Evolutionary conservation across 2,888 invertebrate species (phyloP), one percentile per base, ranked within the genome.

Genomic region (Heliconius charithonia): DNA sequence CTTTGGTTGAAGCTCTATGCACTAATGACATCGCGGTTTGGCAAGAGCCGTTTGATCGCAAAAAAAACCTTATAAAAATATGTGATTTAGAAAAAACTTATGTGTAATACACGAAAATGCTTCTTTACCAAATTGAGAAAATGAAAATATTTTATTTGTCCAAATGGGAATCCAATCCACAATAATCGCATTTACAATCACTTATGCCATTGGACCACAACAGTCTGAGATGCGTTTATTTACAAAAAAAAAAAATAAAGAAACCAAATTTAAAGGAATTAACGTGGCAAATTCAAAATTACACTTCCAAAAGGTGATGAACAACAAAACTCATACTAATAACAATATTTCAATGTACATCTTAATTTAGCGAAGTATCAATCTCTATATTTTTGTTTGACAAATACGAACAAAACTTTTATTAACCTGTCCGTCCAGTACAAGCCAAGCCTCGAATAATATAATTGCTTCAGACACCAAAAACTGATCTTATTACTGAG

Each of bases 401-500:
- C 70, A 77, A 79, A 73, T n/a, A 74, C 51, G 65, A 71, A 62
- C 25, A 79, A 73, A 79, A 79, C n/a, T 66, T 76, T 77, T 75
- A 77, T 77, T 75, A 77, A 79, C 79, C 70, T 77, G 74, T 70
- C 74, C 77, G 74, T 70, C 71, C 79, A 51, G 63, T 70, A n/a
- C 69, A 32, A 75, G 45, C 65, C 75, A 37, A 37, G 32, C 10
- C 13, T 63, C 69, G 63, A 27, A 63, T 51, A 22, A 51, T 69
- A 67, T 70, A 51, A 70, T 29, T 51, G 45, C 37, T 25, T 3
- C 12, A 4, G 41, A 59, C 37, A 25, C 22, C 25, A 12, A 72
- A 77, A 77, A 77, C 22, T 27, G 22, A 41, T 65, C 75, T 62
- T 76, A 69, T 41, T 32, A 32, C 32, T 16, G 51, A 69, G 10